Base-by-base conservation (phyloP, 2,113 vertebrate species). In the Actenoides hombroni region DNA sequence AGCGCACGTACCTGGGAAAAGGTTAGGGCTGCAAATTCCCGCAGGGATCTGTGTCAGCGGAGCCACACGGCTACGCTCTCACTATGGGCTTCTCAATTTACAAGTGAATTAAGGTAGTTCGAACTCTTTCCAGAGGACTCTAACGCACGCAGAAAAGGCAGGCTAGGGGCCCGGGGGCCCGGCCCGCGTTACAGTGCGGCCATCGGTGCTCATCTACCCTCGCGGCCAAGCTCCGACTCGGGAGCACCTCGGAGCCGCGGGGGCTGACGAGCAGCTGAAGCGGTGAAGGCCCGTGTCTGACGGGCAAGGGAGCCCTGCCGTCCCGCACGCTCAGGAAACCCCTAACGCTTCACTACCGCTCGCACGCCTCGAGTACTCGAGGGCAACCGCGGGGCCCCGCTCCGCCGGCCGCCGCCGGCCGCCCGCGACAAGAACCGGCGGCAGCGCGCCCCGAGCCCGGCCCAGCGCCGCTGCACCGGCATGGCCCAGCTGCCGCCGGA, bases 41-140 rank as follows among this genome's bases (percentile, higher is more conserved):
- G 40, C 60, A 8, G 83, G 33, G 20, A 28, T 1, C 16, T 0
- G 17, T 0, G 6, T 0, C 59, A 5, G 15, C 0, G 37, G 21
- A 35, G 61, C 24, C 10, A 2, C 35, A 4, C 0, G 29, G 5
- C 33, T 4, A 0, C 37, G 7, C 18, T 26, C 13, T 23, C n/a
- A 4, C 10, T 1, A 1, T 0, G 31, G 9, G 4, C 9, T 29
- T 40, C 37, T 16, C 23, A 2, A 2, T 3, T 20, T 10, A 10
- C 31, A 10, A 4, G 12, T 5, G 8, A 39, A 18, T 7, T 5
- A 5, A 17, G 16, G 53, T 48, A 5, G 18, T 1, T 2, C 3
- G 28, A 10, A 3, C 29, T 9, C 26, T 4, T 40, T 5, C 6
- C 57, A 4, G 54, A 46, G 4, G 46, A 5, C 33, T 0, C 60